Evolutionary conservation across 2,797 vertebrate genomes (phyloP), one percentile per base, ranked within the genome.

Genomic region (Sebastes elongatus): DNA sequence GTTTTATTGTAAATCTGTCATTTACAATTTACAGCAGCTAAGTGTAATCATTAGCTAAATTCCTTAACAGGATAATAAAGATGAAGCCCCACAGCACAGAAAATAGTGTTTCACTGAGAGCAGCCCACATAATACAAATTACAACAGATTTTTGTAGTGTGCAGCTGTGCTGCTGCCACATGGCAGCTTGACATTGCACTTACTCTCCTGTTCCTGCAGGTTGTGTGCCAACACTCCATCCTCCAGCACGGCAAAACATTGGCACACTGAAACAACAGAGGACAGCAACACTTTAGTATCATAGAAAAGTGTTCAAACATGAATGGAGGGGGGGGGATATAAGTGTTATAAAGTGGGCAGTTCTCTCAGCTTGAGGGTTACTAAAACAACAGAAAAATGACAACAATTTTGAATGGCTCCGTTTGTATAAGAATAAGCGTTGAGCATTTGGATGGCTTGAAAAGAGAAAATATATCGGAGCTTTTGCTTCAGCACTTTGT

Each of bases 141-240:
- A 72, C 11, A 23, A 20, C n/a, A 71, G 9, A 16, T 23, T 16
- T 71, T 32, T 52, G 20, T 22, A 20, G 9, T 77, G 20, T 78
- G 28, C 18, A 42, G 64, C 64, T 66, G 65, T 56, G 52, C 35
- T 5, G 25, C 1, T 35, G n/a, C 65, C 42, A 61, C 33, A 60
- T 6, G 5, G 77, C 25, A 10, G 52, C 10, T 49, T 71, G 4
- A 66, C 28, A 27, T 32, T 80, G 84, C 63, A 93, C 95, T 96
- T 90, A 95, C 93, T 94, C 91, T 97, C 96, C 86, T 96, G 94
- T 70, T 97, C 94, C 88, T 97, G 95, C 32, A 97, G 90, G 84
- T 84, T 95, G 87, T 92, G 92, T 81, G 96, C 96, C 78, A 96
- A 72, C 1, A 73, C 95, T 38, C 93, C 93, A 64, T 95, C 95